A percentile compares a stretch with the other conserved stretches of the same genome.
Conservation (phyloP, 2,113 vertebrate species). For the Poecile atricapillus region DNA sequence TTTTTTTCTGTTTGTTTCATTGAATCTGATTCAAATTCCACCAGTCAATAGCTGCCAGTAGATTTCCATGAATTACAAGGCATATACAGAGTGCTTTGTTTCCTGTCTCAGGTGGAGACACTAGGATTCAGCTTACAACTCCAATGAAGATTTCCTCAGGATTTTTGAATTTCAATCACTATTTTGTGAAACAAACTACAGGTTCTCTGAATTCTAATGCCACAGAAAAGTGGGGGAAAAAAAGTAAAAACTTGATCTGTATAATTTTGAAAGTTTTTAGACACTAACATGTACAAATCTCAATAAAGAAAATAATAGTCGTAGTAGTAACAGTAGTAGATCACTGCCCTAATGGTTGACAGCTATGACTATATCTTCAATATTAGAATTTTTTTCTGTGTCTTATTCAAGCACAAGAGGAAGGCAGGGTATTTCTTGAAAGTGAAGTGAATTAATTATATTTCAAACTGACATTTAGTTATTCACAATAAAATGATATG, state of each 20-base stretch:
- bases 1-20: not conserved
- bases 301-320: not conserved
- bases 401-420: not conserved
- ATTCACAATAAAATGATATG: not conserved
- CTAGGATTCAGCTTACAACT: not conserved
- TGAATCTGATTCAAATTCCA: not conserved
- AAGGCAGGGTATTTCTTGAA: not conserved
- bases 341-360: not conserved
- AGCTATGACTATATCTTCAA: not conserved
- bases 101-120: not conserved
- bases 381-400: not conserved
- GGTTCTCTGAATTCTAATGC: not conserved
- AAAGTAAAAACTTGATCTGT: not conserved
- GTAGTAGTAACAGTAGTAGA: not conserved
- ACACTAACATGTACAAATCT: not conserved
- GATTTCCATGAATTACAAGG: not conserved
- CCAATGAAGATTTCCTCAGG: not conserved
- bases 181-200: not conserved
- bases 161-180: not conserved
- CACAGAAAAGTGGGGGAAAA: accelerated
- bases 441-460: not conserved
- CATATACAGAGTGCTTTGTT: not conserved
- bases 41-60: not conserved
- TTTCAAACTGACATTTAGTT: not conserved
- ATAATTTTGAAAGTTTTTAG: not conserved